These are phyloP conservation scores for Setipinna tenuifilis DNA, from an alignment of 2,797 vertebrate genomes.

Conservation along the genomic window DNA sequence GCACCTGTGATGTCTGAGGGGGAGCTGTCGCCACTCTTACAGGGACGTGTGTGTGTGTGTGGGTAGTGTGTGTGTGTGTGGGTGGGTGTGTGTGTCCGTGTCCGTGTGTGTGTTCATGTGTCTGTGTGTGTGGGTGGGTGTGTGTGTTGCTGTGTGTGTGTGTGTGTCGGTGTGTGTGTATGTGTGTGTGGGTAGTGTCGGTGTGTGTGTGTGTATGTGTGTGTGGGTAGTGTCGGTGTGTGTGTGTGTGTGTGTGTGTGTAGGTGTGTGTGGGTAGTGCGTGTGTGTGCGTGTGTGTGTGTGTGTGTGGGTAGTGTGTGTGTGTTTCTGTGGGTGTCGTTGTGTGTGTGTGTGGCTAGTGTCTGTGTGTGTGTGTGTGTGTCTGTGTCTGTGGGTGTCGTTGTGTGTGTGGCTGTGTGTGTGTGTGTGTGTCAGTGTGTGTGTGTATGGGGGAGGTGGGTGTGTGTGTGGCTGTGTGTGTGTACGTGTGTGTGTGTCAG, in stretches of 20 bases:
- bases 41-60: background rate
- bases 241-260: background rate
- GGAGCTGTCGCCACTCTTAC: constrained; percentile 23
- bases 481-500: background rate
- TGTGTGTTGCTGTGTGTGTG: background rate
- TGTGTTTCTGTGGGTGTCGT: no score
- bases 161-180: background rate
- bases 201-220: background rate
- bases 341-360: background rate
- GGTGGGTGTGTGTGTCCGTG: background rate
- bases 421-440: background rate
- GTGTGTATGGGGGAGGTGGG: no score
- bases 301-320: background rate
- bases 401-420: no score
- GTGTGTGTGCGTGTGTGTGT: background rate
- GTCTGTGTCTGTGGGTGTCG: background rate
- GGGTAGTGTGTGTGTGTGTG: background rate
- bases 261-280: background rate
- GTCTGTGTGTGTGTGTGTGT: background rate
- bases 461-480: no score
- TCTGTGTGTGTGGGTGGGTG: background rate
- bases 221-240: background rate
- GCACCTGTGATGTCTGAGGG: constrained; percentile 28
- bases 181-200: background rate
- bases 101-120: background rate